phyloP scores from a whole-genome alignment of 1,140 invertebrate species.

The Hyles euphorbiae region DNA sequence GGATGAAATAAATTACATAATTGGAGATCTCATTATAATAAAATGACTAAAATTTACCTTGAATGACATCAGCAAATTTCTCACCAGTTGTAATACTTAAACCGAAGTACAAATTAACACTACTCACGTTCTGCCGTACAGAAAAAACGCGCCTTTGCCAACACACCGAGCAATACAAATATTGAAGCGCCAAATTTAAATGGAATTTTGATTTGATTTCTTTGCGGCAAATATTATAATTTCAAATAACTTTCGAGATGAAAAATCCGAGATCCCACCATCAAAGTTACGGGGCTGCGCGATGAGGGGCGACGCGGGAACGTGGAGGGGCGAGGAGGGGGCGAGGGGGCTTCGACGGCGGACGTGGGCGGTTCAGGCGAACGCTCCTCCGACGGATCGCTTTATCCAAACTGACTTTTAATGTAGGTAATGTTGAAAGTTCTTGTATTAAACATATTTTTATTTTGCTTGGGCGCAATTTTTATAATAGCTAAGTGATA shows the following conservation, averaged over 20 bases:
- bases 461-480: constrained; percentile 12
- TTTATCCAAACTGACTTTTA: constrained; percentile 57
- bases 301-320: constrained; percentile 11
- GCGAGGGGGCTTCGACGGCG: constrained; percentile 6
- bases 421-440: constrained; percentile 49
- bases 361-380: constrained; percentile 25
- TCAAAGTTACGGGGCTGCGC: constrained; percentile 43
- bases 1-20: too few relatives aligned
- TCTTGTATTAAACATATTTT: constrained; percentile 24
- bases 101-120: too few relatives aligned
- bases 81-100: too few relatives aligned
- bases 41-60: too few relatives aligned
- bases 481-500: constrained; percentile 4
- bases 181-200: constrained; percentile 68
- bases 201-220: constrained; percentile 73
- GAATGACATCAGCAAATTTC: too few relatives aligned
- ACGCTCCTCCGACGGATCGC: constrained; percentile 38
- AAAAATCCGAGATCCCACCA: constrained; percentile 67
- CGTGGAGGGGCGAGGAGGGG: neutral
- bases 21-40: too few relatives aligned
- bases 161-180: constrained; percentile 60
- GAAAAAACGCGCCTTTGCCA: constrained; percentile 25
- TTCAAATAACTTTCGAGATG: constrained; percentile 67
- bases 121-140: constrained; percentile 21
- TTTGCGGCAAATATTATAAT: constrained; percentile 63